Evolutionary conservation across 2,888 invertebrate genomes (phyloP).

Genomic region (Galerucella calmariensis): DNA sequence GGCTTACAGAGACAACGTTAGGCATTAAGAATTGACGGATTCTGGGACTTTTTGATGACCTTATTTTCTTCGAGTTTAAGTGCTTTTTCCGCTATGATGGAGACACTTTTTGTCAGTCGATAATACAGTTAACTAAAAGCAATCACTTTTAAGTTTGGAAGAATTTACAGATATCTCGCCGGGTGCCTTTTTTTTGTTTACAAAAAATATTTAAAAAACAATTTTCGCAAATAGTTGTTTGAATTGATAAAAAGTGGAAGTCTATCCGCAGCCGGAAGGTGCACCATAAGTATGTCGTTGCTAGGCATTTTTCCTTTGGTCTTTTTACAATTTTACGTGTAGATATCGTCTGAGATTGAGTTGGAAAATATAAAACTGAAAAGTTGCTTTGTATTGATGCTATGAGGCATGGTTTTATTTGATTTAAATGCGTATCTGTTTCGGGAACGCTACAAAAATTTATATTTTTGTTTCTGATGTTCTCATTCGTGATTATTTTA

Average conservation of each 20-base stretch:
- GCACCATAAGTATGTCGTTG: neutral
- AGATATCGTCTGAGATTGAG: conserved; percentile 2
- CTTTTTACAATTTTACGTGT: neutral
- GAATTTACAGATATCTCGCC: too few relatives aligned
- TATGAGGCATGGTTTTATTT: conserved; percentile 10
- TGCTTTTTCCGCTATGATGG: neutral
- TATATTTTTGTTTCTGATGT: neutral
- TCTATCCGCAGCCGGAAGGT: conserved; percentile 8
- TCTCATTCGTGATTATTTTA: neutral
- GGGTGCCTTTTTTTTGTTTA: too few relatives aligned
- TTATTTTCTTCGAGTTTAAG: neutral
- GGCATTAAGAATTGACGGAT: conserved; percentile 17
- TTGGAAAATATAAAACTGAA: conserved; percentile 1
- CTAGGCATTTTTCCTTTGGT: conserved; percentile 4
- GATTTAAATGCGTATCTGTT: conserved; percentile 1
- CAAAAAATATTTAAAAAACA: neutral
- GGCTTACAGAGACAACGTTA: conserved; percentile 43
- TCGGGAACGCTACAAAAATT: neutral
- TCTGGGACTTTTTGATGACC: conserved; percentile 6
- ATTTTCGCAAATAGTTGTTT: neutral
- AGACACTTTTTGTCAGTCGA: conserved; percentile 1
- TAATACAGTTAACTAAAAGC: neutral
- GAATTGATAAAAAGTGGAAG: conserved; percentile 17
- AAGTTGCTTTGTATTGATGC: conserved; percentile 18
- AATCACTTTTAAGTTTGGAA: neutral